These are phyloP conservation scores for Pterocles gutturalis DNA, from an alignment of 2,113 vertebrate species.

Conservation along the genomic window DNA sequence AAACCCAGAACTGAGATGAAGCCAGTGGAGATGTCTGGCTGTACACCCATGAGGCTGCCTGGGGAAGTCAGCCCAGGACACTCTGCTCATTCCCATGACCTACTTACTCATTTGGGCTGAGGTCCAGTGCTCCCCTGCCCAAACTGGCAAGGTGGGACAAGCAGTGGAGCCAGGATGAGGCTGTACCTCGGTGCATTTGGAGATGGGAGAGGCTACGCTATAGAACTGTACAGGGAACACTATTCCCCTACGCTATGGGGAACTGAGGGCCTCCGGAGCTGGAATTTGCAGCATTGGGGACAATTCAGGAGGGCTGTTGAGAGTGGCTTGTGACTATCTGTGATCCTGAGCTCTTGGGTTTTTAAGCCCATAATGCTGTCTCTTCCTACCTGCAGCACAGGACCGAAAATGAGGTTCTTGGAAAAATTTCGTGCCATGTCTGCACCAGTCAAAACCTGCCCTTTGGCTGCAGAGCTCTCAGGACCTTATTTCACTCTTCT, in stretches of 20 bases:
- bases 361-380: background rate
- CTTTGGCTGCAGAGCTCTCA: background rate
- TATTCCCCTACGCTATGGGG: background rate
- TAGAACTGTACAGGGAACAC: too few species aligned
- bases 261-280: background rate
- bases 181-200: background rate
- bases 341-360: background rate
- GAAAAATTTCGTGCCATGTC: background rate
- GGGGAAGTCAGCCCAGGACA: background rate
- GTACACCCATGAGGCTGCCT: fast-evolving
- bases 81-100: fast-evolving
- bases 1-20: background rate
- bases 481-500: background rate
- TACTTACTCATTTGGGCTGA: fast-evolving
- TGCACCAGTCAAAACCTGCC: background rate
- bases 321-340: background rate
- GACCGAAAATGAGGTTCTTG: background rate
- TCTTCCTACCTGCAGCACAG: background rate
- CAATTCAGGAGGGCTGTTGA: background rate
- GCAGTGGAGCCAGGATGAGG: background rate
- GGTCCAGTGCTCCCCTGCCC: background rate
- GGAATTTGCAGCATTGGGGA: background rate
- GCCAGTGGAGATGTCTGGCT: background rate
- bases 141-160: background rate
- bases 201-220: background rate